phyloP scores from a whole-genome alignment of 2,888 invertebrate genomes.

The Nasonia oneida region DNA sequence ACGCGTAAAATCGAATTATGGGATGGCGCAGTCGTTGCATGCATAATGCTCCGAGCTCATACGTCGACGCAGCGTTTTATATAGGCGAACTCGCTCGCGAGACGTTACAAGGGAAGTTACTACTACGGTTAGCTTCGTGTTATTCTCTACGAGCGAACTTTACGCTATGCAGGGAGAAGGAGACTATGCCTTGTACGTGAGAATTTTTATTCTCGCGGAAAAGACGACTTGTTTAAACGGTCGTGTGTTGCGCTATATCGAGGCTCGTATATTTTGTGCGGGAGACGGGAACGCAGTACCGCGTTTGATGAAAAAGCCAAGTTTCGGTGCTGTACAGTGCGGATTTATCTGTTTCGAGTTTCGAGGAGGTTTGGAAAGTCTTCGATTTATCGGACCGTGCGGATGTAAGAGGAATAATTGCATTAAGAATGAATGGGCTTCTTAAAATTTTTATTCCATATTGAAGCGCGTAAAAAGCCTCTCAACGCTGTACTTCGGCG shows the following conservation, averaged over 20 bases:
- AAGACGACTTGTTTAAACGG: background rate
- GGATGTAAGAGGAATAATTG: too few species aligned
- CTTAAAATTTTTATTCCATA: background rate
- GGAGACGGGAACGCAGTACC: background rate
- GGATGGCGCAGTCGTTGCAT: conserved; percentile 23
- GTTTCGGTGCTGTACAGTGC: background rate
- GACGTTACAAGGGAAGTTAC: background rate
- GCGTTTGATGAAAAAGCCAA: background rate
- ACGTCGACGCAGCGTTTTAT: conserved; percentile 8
- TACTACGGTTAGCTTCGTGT: background rate
- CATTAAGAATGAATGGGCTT: background rate
- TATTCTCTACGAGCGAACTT: conserved; percentile 9
- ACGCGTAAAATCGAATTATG: conserved; percentile 41
- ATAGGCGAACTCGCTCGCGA: too few species aligned
- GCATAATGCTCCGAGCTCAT: conserved; percentile 11
- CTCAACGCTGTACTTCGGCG: background rate
- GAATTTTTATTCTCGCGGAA: background rate
- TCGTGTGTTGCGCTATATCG: background rate
- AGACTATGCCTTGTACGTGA: background rate
- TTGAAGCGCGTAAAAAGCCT: background rate
- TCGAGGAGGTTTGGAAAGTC: background rate
- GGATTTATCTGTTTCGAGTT: background rate
- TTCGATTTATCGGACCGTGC: background rate
- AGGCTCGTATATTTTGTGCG: background rate
- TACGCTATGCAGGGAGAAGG: background rate